Conservation (phyloP, 2,113 vertebrate species). For the Dromas ardeola region DNA sequence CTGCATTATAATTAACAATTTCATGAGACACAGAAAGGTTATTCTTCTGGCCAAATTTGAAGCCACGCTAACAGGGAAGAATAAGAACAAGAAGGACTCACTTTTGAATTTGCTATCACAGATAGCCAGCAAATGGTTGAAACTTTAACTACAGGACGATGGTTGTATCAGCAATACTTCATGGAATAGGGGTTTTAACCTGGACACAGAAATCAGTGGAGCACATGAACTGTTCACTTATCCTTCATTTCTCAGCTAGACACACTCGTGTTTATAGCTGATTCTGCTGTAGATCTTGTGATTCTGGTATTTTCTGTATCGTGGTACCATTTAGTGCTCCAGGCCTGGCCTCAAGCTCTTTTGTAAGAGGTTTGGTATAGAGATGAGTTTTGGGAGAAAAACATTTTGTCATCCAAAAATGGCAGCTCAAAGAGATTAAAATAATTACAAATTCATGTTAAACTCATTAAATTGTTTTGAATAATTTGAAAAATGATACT, state of each 20-base stretch:
- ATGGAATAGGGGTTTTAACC: rapidly evolving
- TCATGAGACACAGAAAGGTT: not conserved
- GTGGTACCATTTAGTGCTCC: not conserved
- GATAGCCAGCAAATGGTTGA: not conserved
- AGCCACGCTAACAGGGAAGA: not conserved
- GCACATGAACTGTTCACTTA: not conserved
- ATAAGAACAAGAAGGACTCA: not conserved
- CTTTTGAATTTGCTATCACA: not conserved
- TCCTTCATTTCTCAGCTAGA: not conserved
- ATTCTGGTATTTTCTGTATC: not conserved
- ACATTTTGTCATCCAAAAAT: conserved; percentile 58
- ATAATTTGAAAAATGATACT: not conserved
- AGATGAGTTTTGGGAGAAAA: conserved; percentile 42
- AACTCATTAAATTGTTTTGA: conserved; percentile 64
- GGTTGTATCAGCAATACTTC: not conserved
- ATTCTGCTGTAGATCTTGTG: not conserved
- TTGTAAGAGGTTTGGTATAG: not conserved
- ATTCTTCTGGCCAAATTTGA: not conserved
- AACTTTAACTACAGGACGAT: not conserved
- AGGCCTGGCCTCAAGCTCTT: conserved; percentile 22
- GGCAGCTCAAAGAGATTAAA: conserved; percentile 52
- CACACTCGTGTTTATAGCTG: not conserved
- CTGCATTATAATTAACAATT: not conserved
- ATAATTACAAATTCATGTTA: conserved; percentile 60
- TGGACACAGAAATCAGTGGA: not conserved